Percentiles rank a stretch among this genome's conserved stretches.
Conservation (phyloP, 2,888 invertebrate genomes). For the Xestia sexstrigata region DNA sequence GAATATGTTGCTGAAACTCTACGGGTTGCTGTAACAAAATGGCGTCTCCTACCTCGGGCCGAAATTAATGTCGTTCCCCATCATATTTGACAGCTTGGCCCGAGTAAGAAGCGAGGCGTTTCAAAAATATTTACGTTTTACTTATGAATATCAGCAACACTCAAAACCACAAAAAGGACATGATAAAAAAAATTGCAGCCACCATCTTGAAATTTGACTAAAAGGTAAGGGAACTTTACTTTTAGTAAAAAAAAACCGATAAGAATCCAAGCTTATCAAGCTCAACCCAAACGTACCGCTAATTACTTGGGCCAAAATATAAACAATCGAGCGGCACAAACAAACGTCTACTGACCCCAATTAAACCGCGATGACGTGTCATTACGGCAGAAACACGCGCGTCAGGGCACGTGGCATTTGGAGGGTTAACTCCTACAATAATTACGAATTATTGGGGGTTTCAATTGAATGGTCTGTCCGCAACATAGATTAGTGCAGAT, state of each 20-base stretch:
- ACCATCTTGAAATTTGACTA: not conserved
- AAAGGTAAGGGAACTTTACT: not conserved
- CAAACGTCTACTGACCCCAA: slow-evolving; percentile 75
- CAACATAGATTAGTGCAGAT: slow-evolving; percentile 4
- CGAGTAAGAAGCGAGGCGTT: slow-evolving; percentile 23
- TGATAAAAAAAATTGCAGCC: not conserved
- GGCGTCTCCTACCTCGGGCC: slow-evolving; percentile 44
- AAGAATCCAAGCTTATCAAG: not conserved
- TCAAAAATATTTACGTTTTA: not conserved
- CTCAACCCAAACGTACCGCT: not conserved
- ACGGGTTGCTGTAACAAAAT: slow-evolving; percentile 40
- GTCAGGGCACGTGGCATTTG: slow-evolving; percentile 39
- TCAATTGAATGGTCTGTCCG: slow-evolving; percentile 46
- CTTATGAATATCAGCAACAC: not conserved
- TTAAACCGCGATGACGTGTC: slow-evolving; percentile 74
- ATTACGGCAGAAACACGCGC: slow-evolving; percentile 68
- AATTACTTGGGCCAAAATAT: slow-evolving; percentile 40
- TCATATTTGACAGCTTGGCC: slow-evolving; percentile 59
- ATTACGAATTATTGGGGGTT: slow-evolving; percentile 52
- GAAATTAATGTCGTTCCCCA: slow-evolving; percentile 66
- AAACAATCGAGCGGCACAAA: slow-evolving; percentile 69
- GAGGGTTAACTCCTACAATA: slow-evolving; percentile 58
- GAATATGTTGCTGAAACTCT: slow-evolving; percentile 34
- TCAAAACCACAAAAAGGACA: not conserved
- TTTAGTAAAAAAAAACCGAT: not conserved